Evolutionary conservation across 2,888 invertebrate species (phyloP), one percentile per base, ranked within the genome.

Genomic region (Anoncus sp.): DNA sequence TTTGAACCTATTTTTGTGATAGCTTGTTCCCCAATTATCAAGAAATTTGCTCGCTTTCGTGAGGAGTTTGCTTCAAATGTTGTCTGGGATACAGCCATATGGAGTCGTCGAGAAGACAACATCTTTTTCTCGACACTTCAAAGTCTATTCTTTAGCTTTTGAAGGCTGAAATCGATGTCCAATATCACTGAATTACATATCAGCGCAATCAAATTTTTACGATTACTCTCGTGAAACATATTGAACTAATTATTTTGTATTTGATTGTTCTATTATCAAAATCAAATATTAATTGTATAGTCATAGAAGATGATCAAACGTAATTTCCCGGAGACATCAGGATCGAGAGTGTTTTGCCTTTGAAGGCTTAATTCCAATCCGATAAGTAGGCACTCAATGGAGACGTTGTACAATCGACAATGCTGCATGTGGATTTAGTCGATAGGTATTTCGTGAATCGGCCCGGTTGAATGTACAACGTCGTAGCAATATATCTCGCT

Each of bases 351-450:
- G 53, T 2, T 2, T 27, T 20, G 31, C 24, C 47, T 35, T 35
- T 47, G 45, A 47, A 43, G 35, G 35, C 24, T 20, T 18, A 18
- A 65, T 45, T 45, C 45, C 27, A 55, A 72, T 38, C 63, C 72
- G 47, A 55, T 63, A 57, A 65, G 63, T 47, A 57, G 72, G 16
- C 16, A 55, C 38, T 20, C 59, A 55, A 24, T 24, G 38, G 40
- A 43, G 16, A 45, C 45, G 22, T 16, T 60, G 22, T 43, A 60
- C 35, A 40, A n/a, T n/a, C n/a, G 43, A n/a, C 35, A n/a, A 57
- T 47, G 10, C 35, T 35, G 55, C 12, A 20, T 35, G 22, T 9
- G 53, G 27, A 27, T 51, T 59, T 38, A 35, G 47, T 53, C 22
- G 27, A 59, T 22, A 22, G 49, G 59, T 60, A 59, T 49, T 49